Evolutionary conservation across 2,797 vertebrate genomes (phyloP), one percentile per base, ranked within the genome.

Genomic region (Lophius americanus): DNA sequence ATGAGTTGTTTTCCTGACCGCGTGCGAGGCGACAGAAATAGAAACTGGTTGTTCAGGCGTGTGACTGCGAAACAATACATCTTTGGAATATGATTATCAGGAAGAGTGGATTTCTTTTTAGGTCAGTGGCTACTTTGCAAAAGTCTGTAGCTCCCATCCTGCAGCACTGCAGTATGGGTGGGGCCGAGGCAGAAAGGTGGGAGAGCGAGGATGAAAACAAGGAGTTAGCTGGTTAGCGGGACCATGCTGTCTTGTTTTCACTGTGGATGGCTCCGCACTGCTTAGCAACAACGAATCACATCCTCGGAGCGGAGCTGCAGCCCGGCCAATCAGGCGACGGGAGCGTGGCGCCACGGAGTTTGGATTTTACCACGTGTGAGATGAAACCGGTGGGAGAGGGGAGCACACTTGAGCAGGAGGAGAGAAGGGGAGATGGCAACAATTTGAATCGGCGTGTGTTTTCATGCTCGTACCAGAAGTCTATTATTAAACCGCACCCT

Each of bases 241-340:
- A 93, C 93, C 93, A 88, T 9, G 90, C 67, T 76, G 86, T 60
- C 82, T 87, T 85, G 79, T 89, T 90, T 91, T 88, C 85, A 85
- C 88, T 88, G 88, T 76, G 70, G 68, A 75, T 83, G 82, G 85
- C 87, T 91, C 80, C 88, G 92, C 90, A 94, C 94, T 94, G 93
- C 94, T 94, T 95, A 92, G 94, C 94, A 95, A 94, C 94, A 94
- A 94, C 93, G 69, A 95, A 94, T 94, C 84, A 81, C 81, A 90
- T 84, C 72, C 43, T 42, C 7, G 47, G 70, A 79, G 83, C 67
- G 3, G 83, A 81, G 85, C 79, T 46, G 73, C 75, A 3, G 51
- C 51, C 10, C 63, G 0, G 82, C 93, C 92, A 93, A 94, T 94
- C 60, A 47, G 88, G 51, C 0, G 38, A 58, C 79, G 7, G 75